Evolutionary conservation across 2,888 invertebrate genomes (phyloP).

Genomic region (Scelioninae gen. 1): DNA sequence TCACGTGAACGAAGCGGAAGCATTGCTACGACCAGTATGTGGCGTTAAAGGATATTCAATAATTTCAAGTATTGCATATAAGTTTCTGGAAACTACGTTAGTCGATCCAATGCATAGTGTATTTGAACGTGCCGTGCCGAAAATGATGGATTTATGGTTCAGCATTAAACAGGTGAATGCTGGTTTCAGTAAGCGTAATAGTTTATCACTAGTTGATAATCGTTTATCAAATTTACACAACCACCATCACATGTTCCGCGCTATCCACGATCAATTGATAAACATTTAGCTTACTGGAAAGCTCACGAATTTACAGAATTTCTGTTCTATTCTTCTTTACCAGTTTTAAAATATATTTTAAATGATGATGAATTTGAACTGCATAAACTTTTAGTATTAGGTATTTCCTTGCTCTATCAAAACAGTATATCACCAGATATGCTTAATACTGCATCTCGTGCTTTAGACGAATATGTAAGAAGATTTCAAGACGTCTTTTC

Average conservation of each 20-base stretch:
- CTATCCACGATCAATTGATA: constrained; percentile 12
- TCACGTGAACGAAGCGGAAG: too few relatives aligned
- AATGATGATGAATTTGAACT: constrained; percentile 65
- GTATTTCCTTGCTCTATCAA: constrained; percentile 58
- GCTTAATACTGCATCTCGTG: constrained; percentile 38
- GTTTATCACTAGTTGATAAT: constrained; percentile 12
- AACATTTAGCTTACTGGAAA: too few relatives aligned
- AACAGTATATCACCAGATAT: constrained; percentile 57
- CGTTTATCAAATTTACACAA: neutral
- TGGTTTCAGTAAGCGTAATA: neutral
- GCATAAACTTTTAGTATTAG: constrained; percentile 52
- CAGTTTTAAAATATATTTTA: constrained; percentile 60
- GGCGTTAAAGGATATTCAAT: constrained; percentile 31
- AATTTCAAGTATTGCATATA: neutral
- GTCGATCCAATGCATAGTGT: constrained; percentile 30
- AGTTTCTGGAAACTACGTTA: constrained; percentile 9
- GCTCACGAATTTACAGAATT: constrained; percentile 20
- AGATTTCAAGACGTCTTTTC: constrained; percentile 69
- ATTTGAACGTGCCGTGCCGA: too few relatives aligned
- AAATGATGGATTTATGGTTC: too few relatives aligned
- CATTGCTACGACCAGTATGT: neutral
- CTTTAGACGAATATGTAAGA: constrained; percentile 57
- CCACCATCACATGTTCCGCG: constrained; percentile 25
- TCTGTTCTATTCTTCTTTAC: constrained; percentile 9
- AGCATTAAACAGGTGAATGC: neutral